These are phyloP conservation scores for Bombus sylvicola DNA, from an alignment of 1,140 invertebrate species.

Conservation along the genomic window DNA sequence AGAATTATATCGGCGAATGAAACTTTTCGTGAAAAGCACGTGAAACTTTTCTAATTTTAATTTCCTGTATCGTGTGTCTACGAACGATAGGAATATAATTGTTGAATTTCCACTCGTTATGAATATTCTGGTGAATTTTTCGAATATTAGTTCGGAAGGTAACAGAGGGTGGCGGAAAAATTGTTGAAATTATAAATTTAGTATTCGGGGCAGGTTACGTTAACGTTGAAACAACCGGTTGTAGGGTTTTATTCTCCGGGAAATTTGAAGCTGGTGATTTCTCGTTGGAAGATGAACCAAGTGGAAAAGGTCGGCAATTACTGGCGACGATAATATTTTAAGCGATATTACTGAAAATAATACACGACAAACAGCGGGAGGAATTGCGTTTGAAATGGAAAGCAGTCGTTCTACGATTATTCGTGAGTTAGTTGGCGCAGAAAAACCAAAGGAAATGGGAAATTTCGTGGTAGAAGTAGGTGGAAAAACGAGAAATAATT, in stretches of 20 bases:
- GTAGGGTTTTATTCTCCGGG: rapidly evolving
- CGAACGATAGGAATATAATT: too few species aligned
- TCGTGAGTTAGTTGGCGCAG: neutral
- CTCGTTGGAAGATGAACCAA: neutral
- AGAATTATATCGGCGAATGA: neutral
- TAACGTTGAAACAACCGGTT: neutral
- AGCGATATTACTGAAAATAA: neutral
- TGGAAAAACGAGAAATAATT: neutral
- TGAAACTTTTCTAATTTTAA: too few species aligned
- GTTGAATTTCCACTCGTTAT: neutral
- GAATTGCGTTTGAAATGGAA: neutral
- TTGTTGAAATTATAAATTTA: neutral
- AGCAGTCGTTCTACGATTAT: neutral
- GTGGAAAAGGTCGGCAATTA: neutral
- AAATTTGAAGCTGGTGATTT: neutral
- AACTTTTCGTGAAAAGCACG: too few species aligned
- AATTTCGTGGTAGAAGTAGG: neutral
- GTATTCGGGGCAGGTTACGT: neutral
- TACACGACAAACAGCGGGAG: neutral
- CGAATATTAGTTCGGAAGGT: neutral
- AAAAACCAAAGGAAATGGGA: neutral
- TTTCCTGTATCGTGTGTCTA: too few species aligned
- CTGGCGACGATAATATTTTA: neutral
- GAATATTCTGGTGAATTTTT: neutral
- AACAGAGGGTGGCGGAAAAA: neutral